Evolutionary conservation across 2,113 vertebrate genomes (phyloP).

Genomic region (Thamnaconus septentrionalis): DNA sequence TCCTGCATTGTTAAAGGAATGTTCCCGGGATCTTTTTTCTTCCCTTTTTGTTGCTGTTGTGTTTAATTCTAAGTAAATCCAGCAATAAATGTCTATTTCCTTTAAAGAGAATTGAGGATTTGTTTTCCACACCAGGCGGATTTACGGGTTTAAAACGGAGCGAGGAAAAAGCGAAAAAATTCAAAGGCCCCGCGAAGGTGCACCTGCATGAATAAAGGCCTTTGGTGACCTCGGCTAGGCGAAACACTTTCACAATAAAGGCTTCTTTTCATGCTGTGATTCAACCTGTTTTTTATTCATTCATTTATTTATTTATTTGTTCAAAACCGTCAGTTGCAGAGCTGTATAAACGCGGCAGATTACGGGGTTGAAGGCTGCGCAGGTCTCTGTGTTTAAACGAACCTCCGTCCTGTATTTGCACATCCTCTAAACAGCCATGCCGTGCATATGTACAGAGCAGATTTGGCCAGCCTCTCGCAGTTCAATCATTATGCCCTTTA

Average conservation of each 20-base stretch:
- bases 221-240: too few species aligned
- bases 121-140: constrained; percentile 1
- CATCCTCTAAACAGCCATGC: constrained; percentile 67
- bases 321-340: too few species aligned
- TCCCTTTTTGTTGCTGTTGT: constrained; percentile 6
- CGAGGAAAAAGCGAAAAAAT: background rate
- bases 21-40: constrained; percentile 30
- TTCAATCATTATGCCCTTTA: constrained; percentile 60
- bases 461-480: constrained; percentile 66
- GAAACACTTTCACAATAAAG: too few species aligned
- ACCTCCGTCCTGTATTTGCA: constrained; percentile 64
- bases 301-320: too few species aligned
- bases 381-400: constrained; percentile 62
- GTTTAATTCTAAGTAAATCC: constrained; percentile 52
- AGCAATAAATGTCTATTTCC: constrained; percentile 52
- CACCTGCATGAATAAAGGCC: background rate
- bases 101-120: constrained; percentile 35
- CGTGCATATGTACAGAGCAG: constrained; percentile 75
- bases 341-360: constrained; percentile 4
- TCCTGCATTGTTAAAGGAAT: constrained; percentile 55
- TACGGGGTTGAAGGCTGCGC: constrained; percentile 38
- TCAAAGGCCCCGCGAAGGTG: background rate
- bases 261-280: too few species aligned
- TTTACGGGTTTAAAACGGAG: background rate
- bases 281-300: too few species aligned